phyloP scores from a whole-genome alignment of 2,888 invertebrate species.

The Iphiclides podalirius region DNA sequence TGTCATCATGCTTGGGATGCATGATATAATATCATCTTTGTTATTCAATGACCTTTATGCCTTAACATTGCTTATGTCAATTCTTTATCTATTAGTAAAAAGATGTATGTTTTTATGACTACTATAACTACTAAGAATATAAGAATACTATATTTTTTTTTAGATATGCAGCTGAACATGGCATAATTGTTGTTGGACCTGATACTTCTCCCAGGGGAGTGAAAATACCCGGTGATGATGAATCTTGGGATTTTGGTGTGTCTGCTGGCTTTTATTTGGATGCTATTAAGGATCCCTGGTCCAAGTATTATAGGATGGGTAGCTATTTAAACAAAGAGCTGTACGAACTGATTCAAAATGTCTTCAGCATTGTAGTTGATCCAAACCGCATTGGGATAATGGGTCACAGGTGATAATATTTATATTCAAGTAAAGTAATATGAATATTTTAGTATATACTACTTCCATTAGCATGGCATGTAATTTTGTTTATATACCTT shows the following conservation, averaged over 20 bases:
- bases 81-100: constrained; percentile 12
- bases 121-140: too few species aligned
- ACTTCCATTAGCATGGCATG: too few species aligned
- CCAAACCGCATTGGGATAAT: constrained; percentile 85
- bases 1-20: neutral
- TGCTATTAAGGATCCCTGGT: constrained; percentile 95
- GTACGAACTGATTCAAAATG: constrained; percentile 84
- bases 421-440: too few species aligned
- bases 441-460: too few species aligned
- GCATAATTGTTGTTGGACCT: constrained; percentile 93
- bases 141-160: neutral
- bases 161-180: constrained; percentile 90
- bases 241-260: constrained; percentile 95
- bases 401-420: constrained; percentile 92
- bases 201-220: constrained; percentile 97
- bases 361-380: constrained; percentile 82
- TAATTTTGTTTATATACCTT: too few species aligned
- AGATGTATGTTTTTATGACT: neutral
- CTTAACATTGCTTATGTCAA: constrained; percentile 9
- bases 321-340: constrained; percentile 95
- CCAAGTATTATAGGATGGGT: constrained; percentile 95
- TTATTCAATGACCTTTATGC: constrained; percentile 15
- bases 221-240: constrained; percentile 94
- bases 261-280: constrained; percentile 98
- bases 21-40: constrained; percentile 10